Evolutionary conservation across 2,113 vertebrate species (phyloP), one percentile per base, ranked within the genome.

Genomic region (Corythaixoides concolor): DNA sequence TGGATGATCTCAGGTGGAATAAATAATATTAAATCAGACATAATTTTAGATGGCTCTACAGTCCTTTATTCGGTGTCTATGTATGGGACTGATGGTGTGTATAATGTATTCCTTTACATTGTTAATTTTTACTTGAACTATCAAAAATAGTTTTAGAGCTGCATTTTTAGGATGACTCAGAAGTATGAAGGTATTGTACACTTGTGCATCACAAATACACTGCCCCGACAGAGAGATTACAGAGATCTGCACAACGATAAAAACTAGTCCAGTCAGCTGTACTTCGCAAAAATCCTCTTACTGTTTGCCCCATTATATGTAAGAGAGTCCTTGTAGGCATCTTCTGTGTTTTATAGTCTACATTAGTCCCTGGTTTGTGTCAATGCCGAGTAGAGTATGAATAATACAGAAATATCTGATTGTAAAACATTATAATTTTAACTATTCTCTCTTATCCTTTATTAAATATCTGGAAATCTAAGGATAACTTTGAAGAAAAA

Each of bases 361-460:
- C 80, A 83, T 93, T 93, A 83, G 53, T 88, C 68, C 52, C 58
- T 96, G 33, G 66, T 95, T 74, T 94, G 35, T 94, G 27, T 75
- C 52, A 37, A 90, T 82, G 35, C 28, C 24, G 72, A 72, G 45
- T 69, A 89, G 75, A 90, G 64, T 90, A 88, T 49, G 86, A 96
- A 87, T 86, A 95, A 94, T 82, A 80, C 15, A 77, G 32, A n/a
- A 87, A 87, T 95, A 83, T 37, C 66, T 93, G 49, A 17, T 78
- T 94, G 55, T 96, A 89, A 84, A 97, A 11, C 47, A 90, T 18
- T 41, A 53, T 85, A 43, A 74, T 93, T 96, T 97, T 89, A 62
- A 80, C 55, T 91, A 60, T 75, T 73, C 20, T 9, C 3, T 81
- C 15, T 35, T 74, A 41, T 19, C 5, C 26, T 84, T 68, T 70